Evolutionary conservation across 2,888 invertebrate genomes (phyloP).

Genomic region (Monoplex corrugatus): DNA sequence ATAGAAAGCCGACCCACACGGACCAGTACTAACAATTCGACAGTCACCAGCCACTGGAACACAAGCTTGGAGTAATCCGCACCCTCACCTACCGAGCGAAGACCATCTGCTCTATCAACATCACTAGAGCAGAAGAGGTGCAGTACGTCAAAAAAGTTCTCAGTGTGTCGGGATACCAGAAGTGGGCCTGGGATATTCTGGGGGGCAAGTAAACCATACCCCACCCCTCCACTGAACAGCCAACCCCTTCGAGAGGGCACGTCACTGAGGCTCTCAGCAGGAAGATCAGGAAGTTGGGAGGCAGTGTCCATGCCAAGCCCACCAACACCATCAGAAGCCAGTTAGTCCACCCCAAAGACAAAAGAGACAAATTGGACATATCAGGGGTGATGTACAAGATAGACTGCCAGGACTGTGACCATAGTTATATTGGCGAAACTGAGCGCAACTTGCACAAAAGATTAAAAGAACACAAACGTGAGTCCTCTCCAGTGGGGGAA

Average conservation of each 20-base stretch:
- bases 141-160: not conserved
- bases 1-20: slow-evolving; percentile 3
- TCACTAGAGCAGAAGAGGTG: not conserved
- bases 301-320: too few relatives aligned
- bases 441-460: too few relatives aligned
- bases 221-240: not conserved
- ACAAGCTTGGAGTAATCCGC: not conserved
- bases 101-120: not conserved
- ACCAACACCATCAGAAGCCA: too few relatives aligned
- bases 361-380: too few relatives aligned
- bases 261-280: too few relatives aligned
- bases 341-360: too few relatives aligned
- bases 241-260: not conserved
- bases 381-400: too few relatives aligned
- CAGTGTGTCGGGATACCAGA: not conserved
- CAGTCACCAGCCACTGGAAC: slow-evolving; percentile 3
- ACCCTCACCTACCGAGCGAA: not conserved
- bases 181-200: not conserved
- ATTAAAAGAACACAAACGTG: too few relatives aligned
- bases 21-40: slow-evolving; percentile 16
- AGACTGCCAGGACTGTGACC: too few relatives aligned
- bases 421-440: too few relatives aligned
- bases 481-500: too few relatives aligned
- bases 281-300: too few relatives aligned
- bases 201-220: not conserved